A percentile compares a stretch with the other conserved stretches of the same genome.
phyloP scores from a whole-genome alignment of 2,888 invertebrate species.

The Muscina levida region DNA sequence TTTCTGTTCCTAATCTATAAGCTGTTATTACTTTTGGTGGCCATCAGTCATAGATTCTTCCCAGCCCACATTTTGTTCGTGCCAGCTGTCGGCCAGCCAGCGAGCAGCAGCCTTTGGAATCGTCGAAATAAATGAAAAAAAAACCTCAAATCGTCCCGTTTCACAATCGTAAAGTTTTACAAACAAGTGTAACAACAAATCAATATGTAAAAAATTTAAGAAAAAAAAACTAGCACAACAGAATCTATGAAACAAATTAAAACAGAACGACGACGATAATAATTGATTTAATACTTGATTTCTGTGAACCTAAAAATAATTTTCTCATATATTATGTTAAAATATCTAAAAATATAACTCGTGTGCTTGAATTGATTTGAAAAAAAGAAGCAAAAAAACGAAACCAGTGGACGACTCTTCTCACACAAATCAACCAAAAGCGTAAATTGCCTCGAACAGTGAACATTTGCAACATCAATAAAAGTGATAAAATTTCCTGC shows the following conservation, averaged over 20 bases:
- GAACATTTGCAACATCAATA: conserved; percentile 24
- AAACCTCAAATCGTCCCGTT: conserved; percentile 2
- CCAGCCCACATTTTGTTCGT: conserved; percentile 53
- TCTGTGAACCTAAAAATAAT: conserved; percentile 77
- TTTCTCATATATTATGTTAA: conserved; percentile 71
- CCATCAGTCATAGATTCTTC: conserved; percentile 58
- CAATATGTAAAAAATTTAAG: neutral
- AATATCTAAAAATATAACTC: conserved; percentile 68
- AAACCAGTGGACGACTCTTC: conserved; percentile 31
- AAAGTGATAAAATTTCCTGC: too few species aligned
- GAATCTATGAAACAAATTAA: conserved; percentile 4
- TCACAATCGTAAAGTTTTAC: conserved; percentile 63
- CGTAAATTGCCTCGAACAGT: conserved; percentile 2
- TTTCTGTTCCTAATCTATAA: conserved; percentile 14
- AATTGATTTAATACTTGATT: conserved; percentile 74
- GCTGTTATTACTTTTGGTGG: conserved; percentile 59
- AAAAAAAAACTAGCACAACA: conserved; percentile 51
- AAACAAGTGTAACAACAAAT: conserved; percentile 39
- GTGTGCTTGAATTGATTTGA: conserved; percentile 67
- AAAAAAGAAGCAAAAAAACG: neutral
- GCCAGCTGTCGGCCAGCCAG: conserved; percentile 69
- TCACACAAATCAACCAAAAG: conserved; percentile 7
- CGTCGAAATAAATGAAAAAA: too few species aligned
- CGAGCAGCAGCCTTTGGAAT: conserved; percentile 34
- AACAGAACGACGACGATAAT: conserved; percentile 12